Percentiles rank a stretch among this genome's conserved stretches.
Evolutionary conservation across 2,797 vertebrate species (phyloP).

Genomic region (Mus spretus): DNA sequence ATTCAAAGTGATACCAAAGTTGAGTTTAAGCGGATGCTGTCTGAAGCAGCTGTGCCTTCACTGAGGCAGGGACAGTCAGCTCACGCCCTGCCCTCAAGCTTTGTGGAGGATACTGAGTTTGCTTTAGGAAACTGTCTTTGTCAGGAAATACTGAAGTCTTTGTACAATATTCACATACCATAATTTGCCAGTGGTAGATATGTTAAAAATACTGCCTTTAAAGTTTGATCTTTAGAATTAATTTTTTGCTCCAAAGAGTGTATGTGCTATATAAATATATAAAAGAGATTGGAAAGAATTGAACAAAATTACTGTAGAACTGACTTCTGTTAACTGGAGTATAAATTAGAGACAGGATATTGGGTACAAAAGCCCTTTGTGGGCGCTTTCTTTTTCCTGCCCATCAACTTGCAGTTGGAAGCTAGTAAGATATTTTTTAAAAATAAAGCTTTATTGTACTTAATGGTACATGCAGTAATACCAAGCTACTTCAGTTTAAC

Average conservation of each 20-base stretch:
- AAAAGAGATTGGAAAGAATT: neutral
- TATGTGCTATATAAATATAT: neutral
- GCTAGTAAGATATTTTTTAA: slow-evolving; percentile 19
- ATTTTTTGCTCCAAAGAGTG: slow-evolving; percentile 43
- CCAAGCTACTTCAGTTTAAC: slow-evolving; percentile 22
- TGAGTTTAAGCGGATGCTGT: neutral
- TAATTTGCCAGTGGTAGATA: neutral
- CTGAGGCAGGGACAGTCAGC: neutral
- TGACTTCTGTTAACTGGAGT: neutral
- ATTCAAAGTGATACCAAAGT: neutral
- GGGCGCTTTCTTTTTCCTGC: neutral
- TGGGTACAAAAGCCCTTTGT: neutral
- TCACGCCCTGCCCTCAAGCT: neutral
- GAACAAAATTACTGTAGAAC: neutral
- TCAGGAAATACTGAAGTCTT: slow-evolving; percentile 15
- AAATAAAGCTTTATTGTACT: slow-evolving; percentile 53
- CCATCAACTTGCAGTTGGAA: neutral
- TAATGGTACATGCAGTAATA: slow-evolving; percentile 8
- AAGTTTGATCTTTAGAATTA: slow-evolving; percentile 36
- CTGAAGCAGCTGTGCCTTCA: slow-evolving; percentile 14
- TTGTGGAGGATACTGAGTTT: neutral
- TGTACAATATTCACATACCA: neutral
- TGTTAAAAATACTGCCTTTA: slow-evolving; percentile 47
- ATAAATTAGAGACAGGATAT: neutral
- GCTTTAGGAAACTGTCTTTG: slow-evolving; percentile 47